These are phyloP conservation scores for Enteromius argenteus DNA, from an alignment of 2,797 vertebrate species.

Conservation along the genomic window DNA sequence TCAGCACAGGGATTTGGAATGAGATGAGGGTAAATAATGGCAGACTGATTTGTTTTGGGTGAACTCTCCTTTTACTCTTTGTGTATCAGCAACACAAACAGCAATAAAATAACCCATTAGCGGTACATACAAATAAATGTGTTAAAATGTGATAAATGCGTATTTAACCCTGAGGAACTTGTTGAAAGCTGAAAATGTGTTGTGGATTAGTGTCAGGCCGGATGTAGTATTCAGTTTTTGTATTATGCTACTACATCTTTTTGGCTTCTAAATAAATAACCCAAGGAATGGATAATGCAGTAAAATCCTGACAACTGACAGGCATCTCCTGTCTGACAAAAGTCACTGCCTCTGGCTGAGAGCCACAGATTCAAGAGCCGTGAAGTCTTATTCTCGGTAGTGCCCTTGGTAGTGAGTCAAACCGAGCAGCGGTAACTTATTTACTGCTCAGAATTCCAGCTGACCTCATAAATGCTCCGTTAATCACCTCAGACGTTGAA, in stretches of 20 bases:
- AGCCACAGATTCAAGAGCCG: not conserved
- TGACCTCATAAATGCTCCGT: slow-evolving; percentile 6
- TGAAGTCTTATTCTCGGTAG: not conserved
- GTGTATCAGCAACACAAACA: not conserved
- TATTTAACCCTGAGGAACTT: not conserved
- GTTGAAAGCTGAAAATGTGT: too few species aligned
- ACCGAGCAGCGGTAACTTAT: not conserved
- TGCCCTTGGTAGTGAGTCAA: not conserved
- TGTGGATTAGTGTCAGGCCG: not conserved
- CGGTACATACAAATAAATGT: not conserved
- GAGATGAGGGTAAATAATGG: not conserved
- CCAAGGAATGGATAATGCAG: not conserved
- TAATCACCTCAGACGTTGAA: not conserved
- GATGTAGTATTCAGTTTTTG: not conserved
- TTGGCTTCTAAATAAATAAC: not conserved
- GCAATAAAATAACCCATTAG: not conserved
- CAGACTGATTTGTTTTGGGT: not conserved
- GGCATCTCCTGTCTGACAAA: not conserved
- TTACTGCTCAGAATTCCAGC: slow-evolving; percentile 7
- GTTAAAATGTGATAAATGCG: not conserved
- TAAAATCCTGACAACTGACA: slow-evolving; percentile 4
- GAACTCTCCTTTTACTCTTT: not conserved
- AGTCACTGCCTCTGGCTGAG: slow-evolving; percentile 6
- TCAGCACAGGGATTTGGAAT: not conserved
- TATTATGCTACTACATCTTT: not conserved